Conservation (phyloP, 2,113 vertebrate genomes). For the Nibea albiflora region DNA sequence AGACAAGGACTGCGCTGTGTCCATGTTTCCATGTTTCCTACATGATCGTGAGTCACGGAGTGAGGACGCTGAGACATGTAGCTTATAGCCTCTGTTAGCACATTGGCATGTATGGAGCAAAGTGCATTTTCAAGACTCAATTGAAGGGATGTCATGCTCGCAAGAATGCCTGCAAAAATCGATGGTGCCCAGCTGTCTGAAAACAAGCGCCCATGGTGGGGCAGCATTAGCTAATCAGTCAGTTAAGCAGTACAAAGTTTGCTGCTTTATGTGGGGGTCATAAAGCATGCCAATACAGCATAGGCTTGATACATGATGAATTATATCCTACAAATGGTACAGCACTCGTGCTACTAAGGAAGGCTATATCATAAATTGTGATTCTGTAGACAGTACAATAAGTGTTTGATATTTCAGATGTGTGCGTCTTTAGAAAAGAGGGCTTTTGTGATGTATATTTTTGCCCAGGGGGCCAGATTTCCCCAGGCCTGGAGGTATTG, state of each 20-base stretch:
- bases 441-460: slow-evolving; percentile 71
- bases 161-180: too few relatives aligned
- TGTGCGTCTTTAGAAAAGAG: slow-evolving; percentile 48
- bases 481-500: slow-evolving; percentile 59
- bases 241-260: background rate
- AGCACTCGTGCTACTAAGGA: background rate
- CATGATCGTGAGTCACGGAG: too few relatives aligned
- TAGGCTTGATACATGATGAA: background rate
- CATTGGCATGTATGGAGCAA: too few relatives aligned
- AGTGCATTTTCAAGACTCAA: too few relatives aligned
- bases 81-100: too few relatives aligned
- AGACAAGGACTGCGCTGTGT: too few relatives aligned
- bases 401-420: slow-evolving; percentile 65
- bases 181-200: background rate
- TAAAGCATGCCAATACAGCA: background rate
- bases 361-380: slow-evolving; percentile 37
- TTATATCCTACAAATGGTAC: slow-evolving; percentile 16
- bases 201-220: background rate
- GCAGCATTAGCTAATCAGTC: background rate
- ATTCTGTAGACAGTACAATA: slow-evolving; percentile 59
- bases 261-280: slow-evolving; percentile 8
- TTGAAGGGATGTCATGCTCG: too few relatives aligned
- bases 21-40: too few relatives aligned
- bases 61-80: too few relatives aligned
- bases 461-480: slow-evolving; percentile 60